phyloP scores from a whole-genome alignment of 1,140 invertebrate species.

The Rhizoglyphus robini region DNA sequence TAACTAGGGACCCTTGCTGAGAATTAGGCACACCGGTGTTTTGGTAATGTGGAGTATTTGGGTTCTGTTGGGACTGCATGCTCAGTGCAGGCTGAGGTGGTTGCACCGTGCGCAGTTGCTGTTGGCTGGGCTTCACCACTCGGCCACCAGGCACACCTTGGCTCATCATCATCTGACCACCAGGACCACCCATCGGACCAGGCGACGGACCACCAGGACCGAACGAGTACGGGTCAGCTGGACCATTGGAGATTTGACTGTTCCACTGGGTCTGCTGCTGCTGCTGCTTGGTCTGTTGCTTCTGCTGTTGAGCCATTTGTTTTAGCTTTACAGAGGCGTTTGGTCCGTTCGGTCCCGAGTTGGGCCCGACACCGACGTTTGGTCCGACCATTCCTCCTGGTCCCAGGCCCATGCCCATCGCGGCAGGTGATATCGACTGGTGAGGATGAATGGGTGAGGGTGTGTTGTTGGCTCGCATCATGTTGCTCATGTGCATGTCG shows the following conservation, averaged over 20 bases:
- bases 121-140: background rate
- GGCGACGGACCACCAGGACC: background rate
- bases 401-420: background rate
- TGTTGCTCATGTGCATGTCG: background rate
- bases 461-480: conserved; percentile 5
- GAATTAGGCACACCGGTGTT: background rate
- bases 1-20: background rate
- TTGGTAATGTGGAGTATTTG: background rate
- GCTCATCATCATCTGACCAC: background rate
- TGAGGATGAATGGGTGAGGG: conserved; percentile 10
- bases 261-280: background rate
- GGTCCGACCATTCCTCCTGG: background rate
- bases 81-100: background rate
- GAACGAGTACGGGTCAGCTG: background rate
- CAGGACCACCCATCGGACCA: background rate
- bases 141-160: background rate
- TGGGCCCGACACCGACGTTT: background rate
- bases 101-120: background rate
- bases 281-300: background rate
- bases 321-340: background rate
- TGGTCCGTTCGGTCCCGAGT: background rate
- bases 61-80: background rate
- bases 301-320: background rate
- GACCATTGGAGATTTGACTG: background rate
- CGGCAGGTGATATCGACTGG: background rate